Base-by-base conservation (phyloP, 2,113 vertebrate genomes). In the Rhineura floridana region DNA sequence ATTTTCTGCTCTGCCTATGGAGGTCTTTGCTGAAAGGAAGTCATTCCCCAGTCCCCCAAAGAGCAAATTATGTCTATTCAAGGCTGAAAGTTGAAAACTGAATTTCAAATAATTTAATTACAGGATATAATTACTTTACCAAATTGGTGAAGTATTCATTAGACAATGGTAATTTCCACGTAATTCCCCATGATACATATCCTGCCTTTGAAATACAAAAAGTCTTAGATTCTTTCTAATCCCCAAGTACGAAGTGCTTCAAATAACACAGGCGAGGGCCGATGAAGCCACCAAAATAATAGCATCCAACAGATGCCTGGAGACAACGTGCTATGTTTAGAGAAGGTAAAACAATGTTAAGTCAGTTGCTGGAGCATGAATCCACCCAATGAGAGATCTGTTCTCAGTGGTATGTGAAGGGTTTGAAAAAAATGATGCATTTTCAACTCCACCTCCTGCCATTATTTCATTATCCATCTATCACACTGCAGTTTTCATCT, bases 31-130 rank as follows among this genome's bases (percentile, higher is more conserved):
- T 90, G 87, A 94, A 95, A 95, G 88, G 80, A 93, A 93, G 63
- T 50, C 94, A 95, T 93, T 96, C 92, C 87, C 87, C 91, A 85
- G 50, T 11, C 69, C 44, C 89, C 13, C 92, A 92, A 94, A 15
- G 80, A 94, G 91, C 88, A 93, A 94, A 96, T 95, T 94, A 93
- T 93, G 92, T 85, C 92, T 94, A 93, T 94, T 96, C 93, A 95
- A 91, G 90, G 95, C 94, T 94, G 88, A 93, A 95, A 95, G 93
- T 95, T 94, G 94, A 77, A 95, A 96, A 94, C 90, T 95, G 89
- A 96, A 94, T 96, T 97, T 96, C 93, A 96, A 96, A 95, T 96
- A 96, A 97, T 96, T 97, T 95, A 96, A 96, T 97, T 96, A 95
- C 70, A 90, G 77, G 83, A 83, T 89, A 92, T 96, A 96, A 97